These are phyloP conservation scores for Saguinus midas DNA, from an alignment of 2,113 vertebrate species.

Conservation along the genomic window DNA sequence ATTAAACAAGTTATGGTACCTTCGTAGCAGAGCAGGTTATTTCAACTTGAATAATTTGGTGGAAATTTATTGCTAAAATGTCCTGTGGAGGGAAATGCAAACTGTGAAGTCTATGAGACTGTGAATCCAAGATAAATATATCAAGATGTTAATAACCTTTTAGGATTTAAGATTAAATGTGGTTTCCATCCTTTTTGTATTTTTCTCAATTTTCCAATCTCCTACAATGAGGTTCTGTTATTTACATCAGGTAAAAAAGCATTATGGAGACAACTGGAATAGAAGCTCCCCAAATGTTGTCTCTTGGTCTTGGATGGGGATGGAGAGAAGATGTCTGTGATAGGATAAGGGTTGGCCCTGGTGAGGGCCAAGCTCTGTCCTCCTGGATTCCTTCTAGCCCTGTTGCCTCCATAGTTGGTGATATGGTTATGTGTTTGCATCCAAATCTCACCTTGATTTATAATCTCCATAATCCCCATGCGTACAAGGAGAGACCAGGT, in stretches of 20 bases:
- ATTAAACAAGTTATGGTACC: accelerated
- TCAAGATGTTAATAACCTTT: background rate
- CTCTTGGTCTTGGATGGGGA: background rate
- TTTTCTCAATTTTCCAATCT: background rate
- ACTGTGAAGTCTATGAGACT: background rate
- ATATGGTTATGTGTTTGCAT: too few species aligned
- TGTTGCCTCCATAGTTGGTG: accelerated
- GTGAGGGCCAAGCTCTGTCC: accelerated
- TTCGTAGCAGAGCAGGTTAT: background rate
- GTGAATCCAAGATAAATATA: background rate
- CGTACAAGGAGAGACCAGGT: too few species aligned
- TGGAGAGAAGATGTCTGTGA: too few species aligned
- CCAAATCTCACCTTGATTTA: too few species aligned
- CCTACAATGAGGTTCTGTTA: background rate
- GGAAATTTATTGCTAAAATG: background rate
- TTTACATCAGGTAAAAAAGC: background rate
- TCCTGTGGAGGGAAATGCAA: background rate
- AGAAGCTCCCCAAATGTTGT: background rate
- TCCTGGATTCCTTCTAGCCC: background rate
- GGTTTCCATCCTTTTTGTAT: background rate
- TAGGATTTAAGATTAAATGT: background rate
- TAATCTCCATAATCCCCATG: too few species aligned
- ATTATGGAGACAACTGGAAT: too few species aligned
- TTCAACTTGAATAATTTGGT: background rate
- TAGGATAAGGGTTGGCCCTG: accelerated